phyloP scores from a whole-genome alignment of 2,797 vertebrate species.

The Sus cebifrons region DNA sequence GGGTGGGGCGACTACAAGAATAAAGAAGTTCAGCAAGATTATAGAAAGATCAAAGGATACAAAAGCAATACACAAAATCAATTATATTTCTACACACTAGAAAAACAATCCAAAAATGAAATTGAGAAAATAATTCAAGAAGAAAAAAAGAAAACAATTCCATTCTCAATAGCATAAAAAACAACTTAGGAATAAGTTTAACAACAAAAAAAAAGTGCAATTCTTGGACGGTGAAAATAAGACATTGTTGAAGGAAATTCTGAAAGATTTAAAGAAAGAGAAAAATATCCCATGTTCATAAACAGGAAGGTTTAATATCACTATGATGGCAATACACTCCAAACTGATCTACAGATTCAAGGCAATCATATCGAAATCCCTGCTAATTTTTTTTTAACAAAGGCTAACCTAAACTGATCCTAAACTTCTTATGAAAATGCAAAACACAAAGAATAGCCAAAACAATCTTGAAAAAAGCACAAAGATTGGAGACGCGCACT shows the following conservation, averaged over 20 bases:
- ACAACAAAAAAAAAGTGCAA: not conserved
- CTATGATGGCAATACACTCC: not conserved
- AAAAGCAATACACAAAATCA: not conserved
- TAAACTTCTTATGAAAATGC: constrained; percentile 35
- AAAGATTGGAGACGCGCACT: not conserved
- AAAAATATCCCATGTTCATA: not conserved
- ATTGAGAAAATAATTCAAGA: constrained; percentile 11
- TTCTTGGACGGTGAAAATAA: constrained; percentile 19
- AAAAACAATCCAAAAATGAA: constrained; percentile 51
- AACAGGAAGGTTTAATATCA: not conserved
- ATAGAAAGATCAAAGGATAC: constrained; percentile 3
- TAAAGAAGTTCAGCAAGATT: not conserved
- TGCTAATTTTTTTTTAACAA: not conserved
- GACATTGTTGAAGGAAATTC: not conserved
- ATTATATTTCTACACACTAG: not conserved
- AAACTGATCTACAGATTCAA: constrained; percentile 26
- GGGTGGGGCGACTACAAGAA: not conserved
- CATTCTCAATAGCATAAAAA: constrained; percentile 40
- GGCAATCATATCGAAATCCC: constrained; percentile 37
- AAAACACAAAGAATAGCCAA: not conserved
- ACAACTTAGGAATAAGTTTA: constrained; percentile 39
- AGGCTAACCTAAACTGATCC: not conserved
- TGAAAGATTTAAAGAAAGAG: constrained; percentile 26
- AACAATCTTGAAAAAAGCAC: constrained; percentile 5
- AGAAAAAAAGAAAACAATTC: constrained; percentile 7